These are phyloP conservation scores for Mesocricetus auratus DNA, from an alignment of 2,113 vertebrate genomes.

Conservation along the genomic window DNA sequence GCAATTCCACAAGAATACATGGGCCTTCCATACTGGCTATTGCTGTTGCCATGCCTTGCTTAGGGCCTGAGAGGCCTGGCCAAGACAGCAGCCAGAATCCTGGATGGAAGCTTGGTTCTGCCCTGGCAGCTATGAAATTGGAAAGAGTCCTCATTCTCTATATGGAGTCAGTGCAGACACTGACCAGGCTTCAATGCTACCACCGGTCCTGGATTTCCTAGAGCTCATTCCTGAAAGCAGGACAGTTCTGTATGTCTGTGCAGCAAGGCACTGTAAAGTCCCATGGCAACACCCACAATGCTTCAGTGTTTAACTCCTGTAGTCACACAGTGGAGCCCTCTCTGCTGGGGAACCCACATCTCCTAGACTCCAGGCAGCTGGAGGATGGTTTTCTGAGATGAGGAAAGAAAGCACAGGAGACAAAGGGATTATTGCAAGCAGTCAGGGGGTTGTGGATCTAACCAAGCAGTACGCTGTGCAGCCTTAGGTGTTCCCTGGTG, in stretches of 20 bases:
- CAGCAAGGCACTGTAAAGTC: fast-evolving
- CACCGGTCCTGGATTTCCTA: background rate
- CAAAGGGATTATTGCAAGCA: background rate
- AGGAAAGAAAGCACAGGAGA: background rate
- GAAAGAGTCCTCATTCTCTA: background rate
- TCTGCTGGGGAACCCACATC: background rate
- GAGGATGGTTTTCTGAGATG: background rate
- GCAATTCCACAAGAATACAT: background rate
- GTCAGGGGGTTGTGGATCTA: background rate
- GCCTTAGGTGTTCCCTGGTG: background rate
- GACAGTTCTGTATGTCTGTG: fast-evolving
- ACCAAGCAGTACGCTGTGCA: background rate
- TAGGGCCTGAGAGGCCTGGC: background rate
- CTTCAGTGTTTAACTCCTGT: background rate
- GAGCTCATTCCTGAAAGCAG: background rate
- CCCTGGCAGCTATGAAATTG: background rate
- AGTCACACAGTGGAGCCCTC: background rate
- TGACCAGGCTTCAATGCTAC: background rate
- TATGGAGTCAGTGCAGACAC: fast-evolving
- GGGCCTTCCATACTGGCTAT: background rate
- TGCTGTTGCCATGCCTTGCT: background rate
- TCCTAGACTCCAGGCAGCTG: background rate
- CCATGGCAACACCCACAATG: fast-evolving
- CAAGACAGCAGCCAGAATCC: background rate
- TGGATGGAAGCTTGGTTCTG: background rate